phyloP scores from a whole-genome alignment of 2,797 vertebrate genomes.

The Argya squamiceps region DNA sequence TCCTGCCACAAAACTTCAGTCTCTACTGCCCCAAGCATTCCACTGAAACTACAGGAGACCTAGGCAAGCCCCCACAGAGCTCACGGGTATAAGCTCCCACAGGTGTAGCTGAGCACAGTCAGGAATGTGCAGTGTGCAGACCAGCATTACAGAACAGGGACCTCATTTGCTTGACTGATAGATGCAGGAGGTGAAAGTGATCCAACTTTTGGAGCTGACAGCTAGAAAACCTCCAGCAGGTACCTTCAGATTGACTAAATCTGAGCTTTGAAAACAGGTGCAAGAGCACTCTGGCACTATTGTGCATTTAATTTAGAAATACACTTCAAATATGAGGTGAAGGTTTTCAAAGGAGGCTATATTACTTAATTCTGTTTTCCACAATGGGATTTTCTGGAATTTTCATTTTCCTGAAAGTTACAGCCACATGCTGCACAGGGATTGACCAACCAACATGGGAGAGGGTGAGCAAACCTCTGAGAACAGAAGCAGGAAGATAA shows the following conservation, averaged over 20 bases:
- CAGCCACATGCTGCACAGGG: fast-evolving
- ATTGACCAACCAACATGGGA: not conserved
- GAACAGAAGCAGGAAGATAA: not conserved
- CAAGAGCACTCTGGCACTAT: not conserved
- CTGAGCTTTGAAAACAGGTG: not conserved
- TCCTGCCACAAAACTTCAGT: not conserved
- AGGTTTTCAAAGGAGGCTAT: not conserved
- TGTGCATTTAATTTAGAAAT: not conserved
- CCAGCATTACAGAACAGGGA: not conserved
- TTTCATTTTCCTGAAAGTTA: not conserved
- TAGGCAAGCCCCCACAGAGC: not conserved
- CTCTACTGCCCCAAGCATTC: not conserved
- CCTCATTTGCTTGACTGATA: not conserved
- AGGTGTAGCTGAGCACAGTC: not conserved
- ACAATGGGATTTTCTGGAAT: not conserved
- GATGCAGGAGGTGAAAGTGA: not conserved
- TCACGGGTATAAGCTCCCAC: not conserved
- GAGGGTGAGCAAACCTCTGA: fast-evolving
- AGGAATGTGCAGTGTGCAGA: fast-evolving
- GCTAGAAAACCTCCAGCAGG: not conserved
- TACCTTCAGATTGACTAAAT: not conserved
- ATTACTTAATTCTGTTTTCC: not conserved
- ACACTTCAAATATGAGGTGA: not conserved
- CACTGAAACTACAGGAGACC: not conserved
- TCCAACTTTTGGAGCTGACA: not conserved